Base-by-base conservation (phyloP, 2,888 invertebrate genomes). In the Campopleginae sp. region DNA sequence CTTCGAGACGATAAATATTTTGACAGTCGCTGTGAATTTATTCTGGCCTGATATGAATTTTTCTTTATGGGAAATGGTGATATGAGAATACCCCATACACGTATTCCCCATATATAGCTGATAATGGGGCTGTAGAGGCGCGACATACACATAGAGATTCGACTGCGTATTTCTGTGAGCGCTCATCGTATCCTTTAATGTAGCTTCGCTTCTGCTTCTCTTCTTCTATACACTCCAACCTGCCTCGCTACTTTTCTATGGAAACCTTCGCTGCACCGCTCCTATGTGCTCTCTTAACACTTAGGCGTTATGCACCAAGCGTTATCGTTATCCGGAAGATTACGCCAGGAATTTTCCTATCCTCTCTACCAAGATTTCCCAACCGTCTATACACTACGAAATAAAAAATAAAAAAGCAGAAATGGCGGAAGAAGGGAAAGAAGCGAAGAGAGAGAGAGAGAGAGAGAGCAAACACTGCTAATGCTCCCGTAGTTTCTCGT, bases 271-370 rank as follows among this genome's bases (percentile, higher is more conserved):
- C 31, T 54, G 44, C 71, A 44, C 31, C 48, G 48, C 46, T 68
- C 54, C 68, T 85, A 75, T 86, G 76, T 75, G 83, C 85, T 84
- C 86, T 87, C 86, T 87, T 84, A 87, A 87, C 87, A 87, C 87
- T 86, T 87, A 83, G 84, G 84, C 82, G 81, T 87, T 82, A 86
- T 87, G 85, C 86, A 86, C 85, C 82, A 80, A 80, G 78, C 85
- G 86, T 87, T 87, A 87, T 80, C 87, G 81, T 87, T 87, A 87
- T 84, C 84, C 82, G 80, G 80, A 80, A 87, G 87, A 87, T 87
- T 87, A 87, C 86, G 80, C 82, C 75, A 80, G 85, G 71, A 86
- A 86, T 83, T 85, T 86, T 85, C 82, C 85, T 72, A 66, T 76
- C 61, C 71, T 63, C 68, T 81, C 70, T 23, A 63, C 76, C 51